Evolutionary conservation across 2,797 vertebrate genomes (phyloP).

Genomic region (Girardinus metallicus): DNA sequence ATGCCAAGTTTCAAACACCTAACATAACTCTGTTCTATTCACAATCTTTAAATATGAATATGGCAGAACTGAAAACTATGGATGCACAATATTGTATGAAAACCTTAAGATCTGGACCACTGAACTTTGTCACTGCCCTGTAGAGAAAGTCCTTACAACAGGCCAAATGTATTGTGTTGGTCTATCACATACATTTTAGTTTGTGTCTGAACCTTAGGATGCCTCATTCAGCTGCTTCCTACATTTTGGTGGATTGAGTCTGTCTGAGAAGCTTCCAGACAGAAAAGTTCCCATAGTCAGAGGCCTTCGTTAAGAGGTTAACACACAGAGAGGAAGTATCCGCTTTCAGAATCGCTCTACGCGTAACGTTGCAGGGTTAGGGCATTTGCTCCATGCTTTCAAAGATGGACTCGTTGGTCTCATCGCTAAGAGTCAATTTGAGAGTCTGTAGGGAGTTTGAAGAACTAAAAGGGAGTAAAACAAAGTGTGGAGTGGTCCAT

Average conservation of each 20-base stretch:
- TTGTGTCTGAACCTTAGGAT: neutral
- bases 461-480: neutral
- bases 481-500: neutral
- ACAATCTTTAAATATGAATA: neutral
- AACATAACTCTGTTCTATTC: neutral
- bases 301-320: neutral
- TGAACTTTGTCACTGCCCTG: neutral
- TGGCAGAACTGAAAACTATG: neutral
- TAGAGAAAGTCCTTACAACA: neutral
- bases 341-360: neutral
- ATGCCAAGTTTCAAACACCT: neutral
- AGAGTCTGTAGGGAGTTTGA: neutral
- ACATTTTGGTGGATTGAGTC: neutral
- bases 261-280: neutral
- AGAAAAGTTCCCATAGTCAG: neutral
- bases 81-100: neutral
- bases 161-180: neutral
- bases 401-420: neutral
- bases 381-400: neutral
- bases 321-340: neutral
- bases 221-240: neutral
- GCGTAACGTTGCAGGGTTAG: too few species aligned
- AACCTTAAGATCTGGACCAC: neutral
- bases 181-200: neutral
- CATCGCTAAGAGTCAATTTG: neutral